A percentile compares a stretch with the other conserved stretches of the same genome.
These are phyloP conservation scores for Neotoxoptera formosana DNA, from an alignment of 1,140 invertebrate species.

Conservation along the genomic window DNA sequence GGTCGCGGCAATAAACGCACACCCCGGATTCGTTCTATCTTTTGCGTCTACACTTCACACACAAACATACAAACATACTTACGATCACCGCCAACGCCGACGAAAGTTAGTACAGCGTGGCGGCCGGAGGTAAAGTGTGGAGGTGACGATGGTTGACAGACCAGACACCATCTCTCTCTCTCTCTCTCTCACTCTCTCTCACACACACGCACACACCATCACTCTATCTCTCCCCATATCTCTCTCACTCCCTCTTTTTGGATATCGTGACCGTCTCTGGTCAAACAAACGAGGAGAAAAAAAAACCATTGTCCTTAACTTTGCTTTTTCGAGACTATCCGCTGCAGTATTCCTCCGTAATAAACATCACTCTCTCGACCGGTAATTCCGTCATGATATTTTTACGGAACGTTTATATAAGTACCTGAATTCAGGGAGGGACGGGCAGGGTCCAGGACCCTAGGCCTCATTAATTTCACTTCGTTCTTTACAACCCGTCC, in stretches of 20 bases:
- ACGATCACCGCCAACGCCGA: not conserved
- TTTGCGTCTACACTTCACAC: not conserved
- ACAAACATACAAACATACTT: not conserved
- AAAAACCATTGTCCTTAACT: not conserved
- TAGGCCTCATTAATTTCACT: not conserved
- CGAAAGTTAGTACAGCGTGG: not conserved
- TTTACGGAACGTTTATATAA: too few relatives aligned
- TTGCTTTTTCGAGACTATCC: not conserved
- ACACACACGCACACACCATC: too few relatives aligned
- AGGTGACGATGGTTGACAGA: conserved; percentile 11
- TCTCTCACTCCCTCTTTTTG: too few relatives aligned
- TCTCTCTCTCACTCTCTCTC: too few relatives aligned
- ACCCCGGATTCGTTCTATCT: not conserved
- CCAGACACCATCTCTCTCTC: not conserved
- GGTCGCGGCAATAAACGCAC: conserved; percentile 5
- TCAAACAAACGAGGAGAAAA: not conserved
- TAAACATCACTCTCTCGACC: not conserved
- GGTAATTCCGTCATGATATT: too few relatives aligned
- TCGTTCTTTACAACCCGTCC: fast-evolving
- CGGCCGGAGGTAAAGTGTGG: not conserved
- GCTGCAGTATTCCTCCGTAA: not conserved
- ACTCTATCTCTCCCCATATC: too few relatives aligned
- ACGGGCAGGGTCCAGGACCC: too few relatives aligned
- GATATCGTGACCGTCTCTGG: not conserved
- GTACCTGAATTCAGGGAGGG: too few relatives aligned